A percentile compares a stretch with the other conserved stretches of the same genome.
phyloP scores from a whole-genome alignment of 92 coral and sea anemone species.

The Palythoa caribaeorum region DNA sequence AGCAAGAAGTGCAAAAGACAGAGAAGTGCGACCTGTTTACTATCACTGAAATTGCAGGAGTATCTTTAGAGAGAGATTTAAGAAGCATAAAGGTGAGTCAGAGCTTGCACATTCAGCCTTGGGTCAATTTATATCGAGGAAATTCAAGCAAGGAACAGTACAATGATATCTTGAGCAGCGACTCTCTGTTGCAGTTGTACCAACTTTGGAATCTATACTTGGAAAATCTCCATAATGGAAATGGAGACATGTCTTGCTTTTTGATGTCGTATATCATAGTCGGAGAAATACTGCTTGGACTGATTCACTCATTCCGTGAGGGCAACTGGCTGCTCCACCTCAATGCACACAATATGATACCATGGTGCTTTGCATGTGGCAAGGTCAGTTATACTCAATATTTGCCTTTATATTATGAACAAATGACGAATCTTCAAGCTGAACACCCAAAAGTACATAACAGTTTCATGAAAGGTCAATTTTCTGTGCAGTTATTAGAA shows the following conservation, averaged over 20 bases:
- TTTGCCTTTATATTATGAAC: slow-evolving; percentile 53
- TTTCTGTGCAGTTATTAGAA: slow-evolving; percentile 59
- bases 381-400: too few species aligned
- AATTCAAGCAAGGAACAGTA: slow-evolving; percentile 12
- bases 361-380: slow-evolving; percentile 69
- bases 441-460: slow-evolving; percentile 58
- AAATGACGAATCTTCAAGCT: slow-evolving; percentile 62
- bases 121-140: neutral
- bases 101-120: neutral
- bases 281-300: slow-evolving; percentile 45
- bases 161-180: slow-evolving; percentile 49
- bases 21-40: slow-evolving; percentile 24
- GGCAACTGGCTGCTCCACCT: slow-evolving; percentile 69
- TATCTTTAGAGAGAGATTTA: neutral
- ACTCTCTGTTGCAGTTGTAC: slow-evolving; percentile 30
- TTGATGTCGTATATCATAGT: slow-evolving; percentile 69
- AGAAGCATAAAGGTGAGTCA: neutral
- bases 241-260: slow-evolving; percentile 51
- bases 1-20: slow-evolving; percentile 37
- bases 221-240: slow-evolving; percentile 43
- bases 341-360: slow-evolving; percentile 62
- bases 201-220: slow-evolving; percentile 48
- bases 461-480: slow-evolving; percentile 43
- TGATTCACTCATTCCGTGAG: slow-evolving; percentile 58
- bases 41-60: neutral